Evolutionary conservation across 2,113 vertebrate genomes (phyloP), one percentile per base, ranked within the genome.

Genomic region (Peromyscus californicus): DNA sequence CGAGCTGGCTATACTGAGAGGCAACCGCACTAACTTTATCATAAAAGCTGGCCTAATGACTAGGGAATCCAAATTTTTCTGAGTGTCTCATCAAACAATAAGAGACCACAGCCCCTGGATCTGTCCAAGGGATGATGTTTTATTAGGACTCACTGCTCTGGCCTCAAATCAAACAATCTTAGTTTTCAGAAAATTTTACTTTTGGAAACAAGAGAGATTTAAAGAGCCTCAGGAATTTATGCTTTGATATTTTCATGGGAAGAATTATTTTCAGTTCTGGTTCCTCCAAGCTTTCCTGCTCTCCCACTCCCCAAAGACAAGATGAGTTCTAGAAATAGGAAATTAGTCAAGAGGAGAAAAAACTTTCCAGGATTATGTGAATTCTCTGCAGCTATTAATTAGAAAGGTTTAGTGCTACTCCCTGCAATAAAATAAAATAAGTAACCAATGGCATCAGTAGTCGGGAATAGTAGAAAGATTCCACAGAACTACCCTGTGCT

Each of bases 261-360:
- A 96, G 33, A 90, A 39, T 84, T 94, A 48, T 63, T 90, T 97
- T 69, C 48, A 83, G 51, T 87, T 89, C 24, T 94, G 36, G 86
- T 74, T 96, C 90, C 48, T 91, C 59, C 10, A 79, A 16, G 42
- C 51, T 15, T 83, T 75, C 21, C 42, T 90, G 16, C 74, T 0
- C 12, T 10, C 7, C 5, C 5, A 15, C 24, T 36, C 48, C 70
- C 19, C 17, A 31, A 89, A 94, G 85, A 80, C 24, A 87, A 87
- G 42, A 79, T 33, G 63, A 92, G 33, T 57, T 94, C 72, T 74
- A 45, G 67, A 96, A 91, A 84, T 5, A 83, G 78, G n/a, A 89
- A 89, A 90, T n/a, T 33, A 79, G 26, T 39, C 86, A 16, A 72
- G 45, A 72, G 31, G 89, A 72, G 39, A 65, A 24, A 91, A 69